phyloP scores from a whole-genome alignment of 2,113 vertebrate species.

The Ptilonorhynchus violaceus region DNA sequence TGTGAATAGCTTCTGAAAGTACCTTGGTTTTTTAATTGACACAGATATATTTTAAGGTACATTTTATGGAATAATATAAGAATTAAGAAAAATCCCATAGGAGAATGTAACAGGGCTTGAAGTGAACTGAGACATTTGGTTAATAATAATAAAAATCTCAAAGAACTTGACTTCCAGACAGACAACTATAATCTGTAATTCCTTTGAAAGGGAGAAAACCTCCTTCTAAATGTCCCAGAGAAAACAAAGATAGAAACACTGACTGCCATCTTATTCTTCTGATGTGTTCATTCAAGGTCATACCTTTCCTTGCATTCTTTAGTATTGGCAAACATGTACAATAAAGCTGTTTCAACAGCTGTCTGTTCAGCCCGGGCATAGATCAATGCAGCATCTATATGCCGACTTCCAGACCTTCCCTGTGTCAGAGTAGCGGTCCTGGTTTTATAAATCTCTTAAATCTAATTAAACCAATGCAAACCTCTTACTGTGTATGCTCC shows the following conservation, averaged over 20 bases:
- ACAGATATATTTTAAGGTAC: background rate
- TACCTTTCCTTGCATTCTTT: background rate
- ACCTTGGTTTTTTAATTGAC: background rate
- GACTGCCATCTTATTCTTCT: conserved; percentile 34
- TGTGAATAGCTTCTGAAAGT: background rate
- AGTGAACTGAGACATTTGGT: background rate
- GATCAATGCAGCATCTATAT: background rate
- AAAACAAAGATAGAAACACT: conserved; percentile 28
- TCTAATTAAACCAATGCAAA: conserved; percentile 52
- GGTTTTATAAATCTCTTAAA: conserved; percentile 44
- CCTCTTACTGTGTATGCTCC: conserved; percentile 10
- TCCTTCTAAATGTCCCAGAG: background rate
- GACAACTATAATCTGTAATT: background rate
- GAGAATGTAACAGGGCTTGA: background rate
- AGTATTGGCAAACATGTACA: conserved; percentile 31
- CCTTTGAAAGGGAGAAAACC: background rate
- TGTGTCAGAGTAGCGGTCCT: conserved; percentile 1
- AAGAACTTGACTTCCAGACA: background rate
- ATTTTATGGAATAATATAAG: background rate
- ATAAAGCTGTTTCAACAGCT: background rate
- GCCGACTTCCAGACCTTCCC: background rate
- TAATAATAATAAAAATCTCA: conserved; percentile 5
- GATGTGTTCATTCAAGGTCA: conserved; percentile 48
- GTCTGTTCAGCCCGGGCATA: background rate
- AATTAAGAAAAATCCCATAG: background rate